phyloP scores from a whole-genome alignment of 2,797 vertebrate species.

The Galagoides demidoff region DNA sequence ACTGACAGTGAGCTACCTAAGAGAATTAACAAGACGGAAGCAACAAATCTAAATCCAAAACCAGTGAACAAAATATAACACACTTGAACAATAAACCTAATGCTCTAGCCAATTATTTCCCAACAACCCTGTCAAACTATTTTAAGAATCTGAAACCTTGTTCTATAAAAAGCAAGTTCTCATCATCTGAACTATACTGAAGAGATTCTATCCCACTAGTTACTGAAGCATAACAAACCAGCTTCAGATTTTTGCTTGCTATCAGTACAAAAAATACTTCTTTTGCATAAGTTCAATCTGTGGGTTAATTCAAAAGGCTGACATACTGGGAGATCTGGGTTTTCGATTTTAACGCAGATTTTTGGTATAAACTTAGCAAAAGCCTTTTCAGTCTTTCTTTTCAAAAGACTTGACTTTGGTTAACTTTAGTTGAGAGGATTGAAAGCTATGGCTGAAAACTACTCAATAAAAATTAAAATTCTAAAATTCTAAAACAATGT shows the following conservation, averaged over 20 bases:
- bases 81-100: constrained; percentile 29
- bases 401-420: constrained; percentile 38
- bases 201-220: background rate
- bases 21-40: constrained; percentile 47
- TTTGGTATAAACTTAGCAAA: constrained; percentile 45
- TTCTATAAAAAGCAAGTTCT: constrained; percentile 76
- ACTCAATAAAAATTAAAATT: background rate
- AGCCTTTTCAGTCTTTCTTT: constrained; percentile 16
- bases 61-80: constrained; percentile 56
- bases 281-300: background rate
- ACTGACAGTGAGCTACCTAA: constrained; percentile 8
- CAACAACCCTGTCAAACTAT: constrained; percentile 65
- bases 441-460: constrained; percentile 49
- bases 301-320: constrained; percentile 26
- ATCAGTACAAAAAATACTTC: constrained; percentile 4
- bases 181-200: constrained; percentile 60
- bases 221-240: constrained; percentile 39
- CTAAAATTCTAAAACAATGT: constrained; percentile 20
- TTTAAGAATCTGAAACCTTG: constrained; percentile 74
- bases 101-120: constrained; percentile 59
- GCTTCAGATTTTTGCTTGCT: constrained; percentile 44
- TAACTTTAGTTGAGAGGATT: background rate
- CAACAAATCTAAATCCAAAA: constrained; percentile 53
- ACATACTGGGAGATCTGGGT: background rate
- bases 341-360: constrained; percentile 51